Base-by-base conservation (phyloP, 2,888 invertebrate genomes). In the Aphodius sticticus region DNA sequence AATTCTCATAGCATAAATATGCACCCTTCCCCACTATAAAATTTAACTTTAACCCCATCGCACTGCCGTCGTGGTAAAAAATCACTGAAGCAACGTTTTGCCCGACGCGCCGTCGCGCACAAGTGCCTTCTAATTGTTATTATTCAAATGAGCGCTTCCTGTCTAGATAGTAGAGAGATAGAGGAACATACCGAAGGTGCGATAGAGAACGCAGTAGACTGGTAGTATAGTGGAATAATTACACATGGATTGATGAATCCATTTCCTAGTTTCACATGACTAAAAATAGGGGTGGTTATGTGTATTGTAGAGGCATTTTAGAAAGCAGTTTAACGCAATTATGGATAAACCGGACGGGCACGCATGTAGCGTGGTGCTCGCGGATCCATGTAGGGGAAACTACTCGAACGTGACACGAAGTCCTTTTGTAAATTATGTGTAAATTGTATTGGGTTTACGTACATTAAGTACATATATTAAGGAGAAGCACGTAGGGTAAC, bases 81-180 rank as follows among this genome's bases (percentile, higher is more conserved):
- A 78, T 80, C 80, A 80, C 69, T 76, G 80, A 80, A 77, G 80
- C 80, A 78, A 76, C 75, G 53, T 53, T 76, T 77, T 78, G 78
- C 77, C 80, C 78, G 70, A 26, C 26, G 26, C 26, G 26, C 26
- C 26, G 77, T 76, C 70, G 76, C 70, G 76, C 79, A 77, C 77
- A 71, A 79, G 79, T 79, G 69, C 69, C 75, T 80, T 77, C 69
- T 74, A 76, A 80, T 80, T 53, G 53, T 53, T 80, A 77, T 80
- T 78, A 77, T 77, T 80, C 78, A 77, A 80, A 80, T 77, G 69
- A 80, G 80, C 78, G 70, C 76, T 80, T 80, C 80, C 80, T 80
- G 80, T 80, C 70, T 76, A 74, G 78, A 78, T 78, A 78, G 75
- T 74, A 69, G 76, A 35, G 4, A 38, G 53, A 69, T 35, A 36